Evolutionary conservation across 2,797 vertebrate genomes (phyloP).

Genomic region (Pangasius mekongensis): DNA sequence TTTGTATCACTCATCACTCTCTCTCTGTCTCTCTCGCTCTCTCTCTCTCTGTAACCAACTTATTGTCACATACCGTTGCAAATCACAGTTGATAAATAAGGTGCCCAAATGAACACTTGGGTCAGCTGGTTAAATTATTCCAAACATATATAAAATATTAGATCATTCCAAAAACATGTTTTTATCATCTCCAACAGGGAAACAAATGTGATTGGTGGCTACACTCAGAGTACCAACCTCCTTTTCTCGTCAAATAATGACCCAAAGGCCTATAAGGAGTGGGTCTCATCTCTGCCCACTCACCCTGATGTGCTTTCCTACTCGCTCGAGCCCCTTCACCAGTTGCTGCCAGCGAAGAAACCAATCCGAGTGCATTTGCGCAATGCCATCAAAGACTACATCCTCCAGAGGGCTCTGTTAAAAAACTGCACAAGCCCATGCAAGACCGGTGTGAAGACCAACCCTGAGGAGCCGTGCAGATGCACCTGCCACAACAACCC

Average conservation of each 20-base stretch:
- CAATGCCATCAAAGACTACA: conserved; percentile 79
- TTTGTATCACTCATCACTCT: conserved; percentile 33
- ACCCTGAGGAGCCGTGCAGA: conserved; percentile 64
- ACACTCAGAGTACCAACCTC: conserved; percentile 69
- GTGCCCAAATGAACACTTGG: background rate
- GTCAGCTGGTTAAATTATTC: background rate
- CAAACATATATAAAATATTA: background rate
- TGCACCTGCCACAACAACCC: conserved; percentile 71
- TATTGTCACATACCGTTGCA: background rate
- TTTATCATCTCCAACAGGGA: conserved; percentile 60
- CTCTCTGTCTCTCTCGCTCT: too few species aligned
- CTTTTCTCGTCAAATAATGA: conserved; percentile 75
- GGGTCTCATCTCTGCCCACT: conserved; percentile 72
- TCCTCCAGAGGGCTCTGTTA: conserved; percentile 74
- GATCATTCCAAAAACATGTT: background rate
- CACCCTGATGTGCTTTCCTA: conserved; percentile 78
- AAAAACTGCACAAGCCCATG: conserved; percentile 78
- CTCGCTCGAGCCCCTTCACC: conserved; percentile 77
- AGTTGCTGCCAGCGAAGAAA: conserved; percentile 61
- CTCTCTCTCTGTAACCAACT: too few species aligned
- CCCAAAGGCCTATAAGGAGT: conserved; percentile 75
- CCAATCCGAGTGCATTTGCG: conserved; percentile 66
- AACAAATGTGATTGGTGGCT: conserved; percentile 64
- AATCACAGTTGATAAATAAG: background rate
- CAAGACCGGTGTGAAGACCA: conserved; percentile 62